A percentile compares a stretch with the other conserved stretches of the same genome.
phyloP scores from a whole-genome alignment of 2,797 vertebrate genomes.

The Cossypha dichroa region DNA sequence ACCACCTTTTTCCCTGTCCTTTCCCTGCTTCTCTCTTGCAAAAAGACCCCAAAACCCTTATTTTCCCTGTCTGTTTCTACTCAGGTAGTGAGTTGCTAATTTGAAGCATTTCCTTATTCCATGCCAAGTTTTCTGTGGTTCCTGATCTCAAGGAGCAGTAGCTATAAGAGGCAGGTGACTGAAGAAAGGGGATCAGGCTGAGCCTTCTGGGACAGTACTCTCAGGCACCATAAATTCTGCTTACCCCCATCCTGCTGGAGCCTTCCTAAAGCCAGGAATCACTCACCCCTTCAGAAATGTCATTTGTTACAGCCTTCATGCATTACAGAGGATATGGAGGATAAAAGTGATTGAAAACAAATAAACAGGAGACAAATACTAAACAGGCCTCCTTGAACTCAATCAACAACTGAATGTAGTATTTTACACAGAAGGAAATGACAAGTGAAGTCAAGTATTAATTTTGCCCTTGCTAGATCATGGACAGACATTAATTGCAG shows the following conservation, averaged over 20 bases:
- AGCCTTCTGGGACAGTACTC: background rate
- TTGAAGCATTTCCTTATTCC: background rate
- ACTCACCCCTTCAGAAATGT: background rate
- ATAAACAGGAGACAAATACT: background rate
- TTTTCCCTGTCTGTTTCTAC: background rate
- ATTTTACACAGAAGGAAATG: background rate
- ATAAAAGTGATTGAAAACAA: background rate
- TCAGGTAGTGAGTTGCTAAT: rapidly evolving
- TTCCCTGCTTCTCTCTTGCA: background rate
- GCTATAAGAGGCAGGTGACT: background rate
- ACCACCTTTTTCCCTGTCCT: background rate
- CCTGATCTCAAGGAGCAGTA: background rate
- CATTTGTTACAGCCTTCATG: background rate
- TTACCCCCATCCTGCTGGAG: background rate
- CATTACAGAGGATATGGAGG: background rate
- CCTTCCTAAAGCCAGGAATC: background rate
- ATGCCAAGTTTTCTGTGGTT: background rate
- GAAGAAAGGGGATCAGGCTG: background rate
- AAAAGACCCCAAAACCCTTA: background rate
- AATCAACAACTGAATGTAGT: rapidly evolving
- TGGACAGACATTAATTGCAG: background rate
- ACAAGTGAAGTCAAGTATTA: background rate
- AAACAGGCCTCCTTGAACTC: background rate
- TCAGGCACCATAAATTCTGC: background rate
- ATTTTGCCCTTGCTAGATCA: background rate